A percentile compares a stretch with the other conserved stretches of the same genome.
These are phyloP conservation scores for Girardinichthys multiradiatus DNA, from an alignment of 2,113 vertebrate species.

Conservation along the genomic window DNA sequence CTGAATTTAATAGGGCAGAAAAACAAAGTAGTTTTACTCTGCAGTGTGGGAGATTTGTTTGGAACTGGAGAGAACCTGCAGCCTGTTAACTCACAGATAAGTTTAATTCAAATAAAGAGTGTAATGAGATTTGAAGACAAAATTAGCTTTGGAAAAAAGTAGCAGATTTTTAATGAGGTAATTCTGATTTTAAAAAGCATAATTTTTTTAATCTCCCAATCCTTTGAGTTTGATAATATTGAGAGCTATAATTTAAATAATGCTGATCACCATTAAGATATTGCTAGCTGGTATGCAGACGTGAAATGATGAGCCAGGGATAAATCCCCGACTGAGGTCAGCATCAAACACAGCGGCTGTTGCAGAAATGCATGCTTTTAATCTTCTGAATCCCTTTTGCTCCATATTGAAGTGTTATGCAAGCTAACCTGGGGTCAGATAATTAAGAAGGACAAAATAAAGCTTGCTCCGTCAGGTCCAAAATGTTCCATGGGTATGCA, in stretches of 20 bases:
- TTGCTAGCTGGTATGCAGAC: constrained; percentile 38
- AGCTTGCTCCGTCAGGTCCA: constrained; percentile 59
- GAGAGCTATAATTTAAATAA: constrained; percentile 60
- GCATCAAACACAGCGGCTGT: constrained; percentile 57
- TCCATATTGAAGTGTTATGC: constrained; percentile 71
- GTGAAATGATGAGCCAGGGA: constrained; percentile 51
- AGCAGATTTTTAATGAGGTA: constrained; percentile 47
- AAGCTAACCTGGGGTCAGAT: constrained; percentile 73
- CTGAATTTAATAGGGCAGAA: constrained; percentile 55
- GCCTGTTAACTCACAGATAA: constrained; percentile 56
- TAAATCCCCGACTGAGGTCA: constrained; percentile 64
- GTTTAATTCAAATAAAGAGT: constrained; percentile 60
- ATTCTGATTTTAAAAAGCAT: constrained; percentile 54
- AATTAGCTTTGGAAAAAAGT: constrained; percentile 34
- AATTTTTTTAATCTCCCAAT: constrained; percentile 3
- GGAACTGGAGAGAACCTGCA: constrained; percentile 53
- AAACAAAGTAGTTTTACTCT: constrained; percentile 57
- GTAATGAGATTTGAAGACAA: constrained; percentile 52
- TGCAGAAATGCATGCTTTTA: constrained; percentile 67
- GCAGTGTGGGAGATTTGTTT: constrained; percentile 47
- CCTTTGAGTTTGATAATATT: constrained; percentile 36
- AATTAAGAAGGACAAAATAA: constrained; percentile 75
- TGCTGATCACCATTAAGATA: constrained; percentile 55
- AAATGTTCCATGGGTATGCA: constrained; percentile 60
- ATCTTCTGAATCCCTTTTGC: constrained; percentile 70